phyloP scores from a whole-genome alignment of 2,888 invertebrate species.

The Cremastinae sp. region DNA sequence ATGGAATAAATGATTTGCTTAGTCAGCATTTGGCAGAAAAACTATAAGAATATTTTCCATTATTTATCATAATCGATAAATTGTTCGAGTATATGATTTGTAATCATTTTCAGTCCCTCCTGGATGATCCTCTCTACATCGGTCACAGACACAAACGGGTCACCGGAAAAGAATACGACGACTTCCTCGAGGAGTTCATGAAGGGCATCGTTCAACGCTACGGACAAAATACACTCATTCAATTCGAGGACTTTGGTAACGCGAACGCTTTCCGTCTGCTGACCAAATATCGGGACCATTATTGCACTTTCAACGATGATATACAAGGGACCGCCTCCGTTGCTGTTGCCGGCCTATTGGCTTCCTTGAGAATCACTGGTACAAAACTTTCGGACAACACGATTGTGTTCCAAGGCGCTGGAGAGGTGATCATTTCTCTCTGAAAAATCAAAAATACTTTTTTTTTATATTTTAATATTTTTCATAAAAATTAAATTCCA shows the following conservation, averaged over 20 bases:
- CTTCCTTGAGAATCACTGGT: slow-evolving; percentile 91
- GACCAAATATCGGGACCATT: slow-evolving; percentile 91
- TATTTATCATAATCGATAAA: too few relatives aligned
- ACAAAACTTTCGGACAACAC: slow-evolving; percentile 91
- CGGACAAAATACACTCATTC: slow-evolving; percentile 92
- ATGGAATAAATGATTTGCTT: not conserved
- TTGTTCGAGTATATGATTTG: too few relatives aligned
- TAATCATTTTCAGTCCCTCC: slow-evolving; percentile 83
- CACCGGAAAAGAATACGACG: slow-evolving; percentile 92
- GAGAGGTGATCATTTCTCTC: slow-evolving; percentile 85
- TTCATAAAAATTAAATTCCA: slow-evolving; percentile 38
- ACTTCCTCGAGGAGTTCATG: slow-evolving; percentile 99
- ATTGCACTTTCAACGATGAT: slow-evolving; percentile 99
- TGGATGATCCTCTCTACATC: slow-evolving; percentile 97
- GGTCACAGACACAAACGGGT: slow-evolving; percentile 93
- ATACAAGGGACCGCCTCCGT: slow-evolving; percentile 99
- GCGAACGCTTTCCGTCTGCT: slow-evolving; percentile 97
- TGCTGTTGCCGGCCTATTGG: slow-evolving; percentile 95
- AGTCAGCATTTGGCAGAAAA: too few relatives aligned
- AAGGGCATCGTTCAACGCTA: slow-evolving; percentile 90
- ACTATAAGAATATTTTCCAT: too few relatives aligned
- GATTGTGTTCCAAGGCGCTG: slow-evolving; percentile 97
- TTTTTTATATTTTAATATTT: not conserved
- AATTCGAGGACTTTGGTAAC: slow-evolving; percentile 99
- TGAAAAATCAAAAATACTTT: slow-evolving; percentile 1